Evolutionary conservation across 1,140 invertebrate species (phyloP).

Genomic region (Drosophila sturtevanti): DNA sequence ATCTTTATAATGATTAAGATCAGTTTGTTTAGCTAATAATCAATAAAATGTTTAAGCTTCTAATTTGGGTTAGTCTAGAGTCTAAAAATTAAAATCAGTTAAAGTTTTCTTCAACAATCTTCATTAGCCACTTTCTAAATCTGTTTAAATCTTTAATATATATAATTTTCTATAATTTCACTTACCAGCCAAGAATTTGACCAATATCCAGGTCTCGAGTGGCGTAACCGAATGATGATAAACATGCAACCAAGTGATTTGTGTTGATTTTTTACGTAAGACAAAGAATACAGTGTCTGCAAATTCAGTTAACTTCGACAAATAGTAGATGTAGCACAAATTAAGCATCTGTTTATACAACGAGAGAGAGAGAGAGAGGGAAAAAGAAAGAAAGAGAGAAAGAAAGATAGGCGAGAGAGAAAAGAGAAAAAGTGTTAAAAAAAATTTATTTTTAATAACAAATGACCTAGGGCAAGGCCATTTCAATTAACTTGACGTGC

Average conservation of each 20-base stretch:
- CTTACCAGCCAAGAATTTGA: conserved; percentile 95
- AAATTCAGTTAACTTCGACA: conserved; percentile 98
- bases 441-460: not conserved
- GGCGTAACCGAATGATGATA: conserved; percentile 98
- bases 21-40: too few species aligned
- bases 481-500: conserved; percentile 29
- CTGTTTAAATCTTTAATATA: too few species aligned
- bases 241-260: conserved; percentile 95
- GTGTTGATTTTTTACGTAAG: conserved; percentile 95
- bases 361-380: not conserved
- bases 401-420: too few species aligned
- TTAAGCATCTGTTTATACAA: conserved; percentile 91
- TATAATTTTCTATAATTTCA: not conserved
- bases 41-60: too few species aligned
- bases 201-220: conserved; percentile 96
- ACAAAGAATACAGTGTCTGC: conserved; percentile 97
- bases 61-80: too few species aligned
- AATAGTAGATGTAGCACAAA: conserved; percentile 98
- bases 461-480: conserved; percentile 50
- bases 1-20: too few species aligned
- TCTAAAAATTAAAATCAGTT: too few species aligned
- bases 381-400: conserved; percentile 10
- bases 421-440: not conserved
- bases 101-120: too few species aligned
- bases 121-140: too few species aligned